Base-by-base conservation (phyloP, 2,113 vertebrate species). In the Colaptes auratus region DNA sequence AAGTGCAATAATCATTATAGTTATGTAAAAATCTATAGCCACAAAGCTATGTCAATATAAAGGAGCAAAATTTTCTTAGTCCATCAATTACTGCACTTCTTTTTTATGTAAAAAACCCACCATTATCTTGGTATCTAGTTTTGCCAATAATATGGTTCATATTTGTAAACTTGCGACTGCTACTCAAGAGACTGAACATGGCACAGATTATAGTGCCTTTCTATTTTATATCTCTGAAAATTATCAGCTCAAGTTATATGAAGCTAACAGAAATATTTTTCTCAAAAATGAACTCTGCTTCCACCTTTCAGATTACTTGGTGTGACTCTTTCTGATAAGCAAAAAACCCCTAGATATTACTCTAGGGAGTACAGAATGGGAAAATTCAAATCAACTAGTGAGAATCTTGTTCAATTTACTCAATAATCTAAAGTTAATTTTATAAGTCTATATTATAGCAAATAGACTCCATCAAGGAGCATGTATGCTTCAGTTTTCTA, bases 181-280 rank as follows among this genome's bases (percentile, higher is more conserved):
- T 30, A 0, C 18, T 16, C 63, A 12, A 50, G 60, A 36, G 46
- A 20, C 4, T 4, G n/a, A 55, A 27, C 36, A 14, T 18, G 9
- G 82, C 56, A 5, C n/a, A 0, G 2, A 2, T 1, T 5, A 5
- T 19, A 42, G 48, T 33, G 18, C 55, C 39, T 16, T 17, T 48
- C 4, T 10, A 2, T 35, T 20, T 7, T 17, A 0, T 1, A 1
- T 7, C 2, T 9, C 67, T 9, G 36, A 6, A 50, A 46, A 31
- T 10, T 42, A 14, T 8, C 33, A 31, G 24, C 33, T 19, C 14
- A 4, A 2, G 4, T 28, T 15, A 28, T 25, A 63, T 8, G 33
- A 35, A 65, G 30, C 25, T 33, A 33, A 27, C 20, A 60, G 31
- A 35, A 82, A 42, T 30, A 36, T 52, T 50, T 48, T 82, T n/a